Conservation (phyloP, 2,888 invertebrate species). For the Trilocha varians region DNA sequence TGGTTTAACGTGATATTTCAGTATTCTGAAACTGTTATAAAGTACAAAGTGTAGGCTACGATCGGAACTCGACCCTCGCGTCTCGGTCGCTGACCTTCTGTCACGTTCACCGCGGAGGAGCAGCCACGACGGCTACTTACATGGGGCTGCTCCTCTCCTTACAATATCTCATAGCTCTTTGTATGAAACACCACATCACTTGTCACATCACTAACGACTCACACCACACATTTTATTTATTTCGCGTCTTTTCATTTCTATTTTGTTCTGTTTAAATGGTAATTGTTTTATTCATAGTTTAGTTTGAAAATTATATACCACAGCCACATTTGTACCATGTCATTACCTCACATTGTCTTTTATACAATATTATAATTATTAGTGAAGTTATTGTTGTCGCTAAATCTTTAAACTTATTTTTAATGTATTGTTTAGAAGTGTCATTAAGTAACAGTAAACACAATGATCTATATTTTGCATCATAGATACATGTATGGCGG, state of each 20-base stretch:
- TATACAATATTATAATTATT: constrained; percentile 49
- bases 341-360: constrained; percentile 65
- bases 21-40: background rate
- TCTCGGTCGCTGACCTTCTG: constrained; percentile 32
- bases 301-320: constrained; percentile 37
- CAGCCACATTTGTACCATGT: constrained; percentile 51
- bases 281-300: constrained; percentile 14
- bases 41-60: constrained; percentile 11
- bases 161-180: constrained; percentile 19
- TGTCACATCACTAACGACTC: constrained; percentile 13
- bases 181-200: constrained; percentile 31
- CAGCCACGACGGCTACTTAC: constrained; percentile 35
- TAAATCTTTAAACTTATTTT: constrained; percentile 56
- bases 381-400: constrained; percentile 55
- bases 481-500: constrained; percentile 54
- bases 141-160: constrained; percentile 47
- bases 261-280: constrained; percentile 5
- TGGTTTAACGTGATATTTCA: constrained; percentile 10
- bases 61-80: constrained; percentile 46
- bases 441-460: constrained; percentile 50
- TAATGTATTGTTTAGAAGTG: constrained; percentile 54
- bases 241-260: constrained; percentile 9
- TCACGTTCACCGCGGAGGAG: constrained; percentile 24
- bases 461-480: constrained; percentile 53
- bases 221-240: constrained; percentile 15